These are phyloP conservation scores for Thermophis baileyi DNA, from an alignment of 2,113 vertebrate genomes.

Conservation along the genomic window DNA sequence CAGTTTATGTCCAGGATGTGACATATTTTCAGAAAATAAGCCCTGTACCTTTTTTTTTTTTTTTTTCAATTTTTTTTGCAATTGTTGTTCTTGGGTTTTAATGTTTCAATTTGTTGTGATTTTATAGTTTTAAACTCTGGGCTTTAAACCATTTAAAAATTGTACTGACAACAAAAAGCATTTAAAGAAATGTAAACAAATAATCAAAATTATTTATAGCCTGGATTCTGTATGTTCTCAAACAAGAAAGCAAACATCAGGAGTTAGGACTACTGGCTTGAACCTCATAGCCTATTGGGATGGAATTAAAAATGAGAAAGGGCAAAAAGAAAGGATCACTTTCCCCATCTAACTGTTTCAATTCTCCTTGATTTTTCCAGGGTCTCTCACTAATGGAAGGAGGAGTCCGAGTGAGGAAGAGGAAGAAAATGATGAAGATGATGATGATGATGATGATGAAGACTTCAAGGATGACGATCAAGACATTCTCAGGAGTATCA, in stretches of 20 bases:
- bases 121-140: not conserved
- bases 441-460: not conserved
- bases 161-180: not conserved
- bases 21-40: not conserved
- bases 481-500: not conserved
- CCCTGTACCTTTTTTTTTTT: not conserved
- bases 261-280: not conserved
- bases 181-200: not conserved
- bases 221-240: not conserved
- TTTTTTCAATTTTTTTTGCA: not conserved
- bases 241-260: not conserved
- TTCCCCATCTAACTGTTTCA: not conserved
- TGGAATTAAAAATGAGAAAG: not conserved
- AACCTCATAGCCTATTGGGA: no score
- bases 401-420: conserved; percentile 8
- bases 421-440: not conserved
- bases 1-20: no score
- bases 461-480: not conserved
- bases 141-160: not conserved
- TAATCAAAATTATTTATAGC: not conserved
- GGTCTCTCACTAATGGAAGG: conserved; percentile 8
- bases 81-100: not conserved
- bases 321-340: no score
- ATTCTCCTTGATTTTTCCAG: conserved; percentile 12
- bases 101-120: not conserved